phyloP scores from a whole-genome alignment of 1,140 invertebrate species.

The Lasaia peninsularis region DNA sequence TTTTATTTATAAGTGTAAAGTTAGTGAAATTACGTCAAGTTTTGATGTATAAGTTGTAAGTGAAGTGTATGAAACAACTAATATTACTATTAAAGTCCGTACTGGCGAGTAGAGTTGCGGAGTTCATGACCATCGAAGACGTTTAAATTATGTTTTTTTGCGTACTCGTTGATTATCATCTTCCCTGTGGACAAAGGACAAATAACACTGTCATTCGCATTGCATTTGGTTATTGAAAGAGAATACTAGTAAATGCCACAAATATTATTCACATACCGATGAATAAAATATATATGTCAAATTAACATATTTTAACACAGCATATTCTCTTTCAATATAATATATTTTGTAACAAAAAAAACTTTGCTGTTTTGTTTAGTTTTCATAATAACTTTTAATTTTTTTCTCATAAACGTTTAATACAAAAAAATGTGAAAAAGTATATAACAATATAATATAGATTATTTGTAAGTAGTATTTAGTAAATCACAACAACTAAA shows the following conservation, averaged over 20 bases:
- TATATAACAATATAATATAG: too few relatives aligned
- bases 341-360: background rate
- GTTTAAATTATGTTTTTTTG: slow-evolving; percentile 82
- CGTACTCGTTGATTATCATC: slow-evolving; percentile 82
- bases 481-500: too few relatives aligned
- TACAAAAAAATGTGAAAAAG: too few relatives aligned
- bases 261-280: too few relatives aligned
- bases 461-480: too few relatives aligned
- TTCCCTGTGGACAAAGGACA: slow-evolving; percentile 67
- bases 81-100: slow-evolving; percentile 81
- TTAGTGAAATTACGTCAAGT: too few relatives aligned
- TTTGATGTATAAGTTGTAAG: too few relatives aligned
- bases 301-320: background rate
- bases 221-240: slow-evolving; percentile 11
- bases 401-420: too few relatives aligned
- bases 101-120: slow-evolving; percentile 83
- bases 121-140: slow-evolving; percentile 84
- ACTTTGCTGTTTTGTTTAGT: background rate
- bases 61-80: slow-evolving; percentile 57
- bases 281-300: too few relatives aligned
- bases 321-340: background rate
- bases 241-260: slow-evolving; percentile 8
- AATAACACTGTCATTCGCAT: slow-evolving; percentile 30
- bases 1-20: slow-evolving; percentile 16
- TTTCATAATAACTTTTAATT: too few relatives aligned